These are phyloP conservation scores for Rynchops niger DNA, from an alignment of 2,113 vertebrate species.

Conservation along the genomic window DNA sequence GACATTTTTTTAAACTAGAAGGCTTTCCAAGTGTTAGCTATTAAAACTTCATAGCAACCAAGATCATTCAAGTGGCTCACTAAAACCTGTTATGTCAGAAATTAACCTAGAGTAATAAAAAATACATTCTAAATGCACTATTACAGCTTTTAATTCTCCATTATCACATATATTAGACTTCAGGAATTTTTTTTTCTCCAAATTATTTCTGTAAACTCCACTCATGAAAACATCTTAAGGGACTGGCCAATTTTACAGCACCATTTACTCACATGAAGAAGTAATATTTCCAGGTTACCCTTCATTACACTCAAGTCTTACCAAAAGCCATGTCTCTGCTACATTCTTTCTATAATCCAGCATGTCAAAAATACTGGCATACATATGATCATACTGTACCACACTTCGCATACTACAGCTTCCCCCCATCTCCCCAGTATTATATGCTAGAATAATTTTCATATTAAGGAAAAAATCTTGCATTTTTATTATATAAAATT, in stretches of 20 bases:
- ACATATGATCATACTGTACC: not conserved
- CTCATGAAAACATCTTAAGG: slow-evolving; percentile 3
- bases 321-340: not conserved
- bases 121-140: slow-evolving; percentile 29
- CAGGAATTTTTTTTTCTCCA: slow-evolving; percentile 1
- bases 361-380: not conserved
- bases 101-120: slow-evolving; percentile 39
- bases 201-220: slow-evolving; percentile 7
- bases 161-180: slow-evolving; percentile 40
- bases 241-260: not conserved
- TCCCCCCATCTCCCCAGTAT: rapidly evolving
- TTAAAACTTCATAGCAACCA: slow-evolving; percentile 62
- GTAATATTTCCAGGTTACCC: not conserved
- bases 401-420: not conserved
- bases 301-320: not conserved
- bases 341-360: not conserved
- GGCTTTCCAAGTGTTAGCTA: slow-evolving; percentile 40
- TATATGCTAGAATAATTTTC: not conserved
- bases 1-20: slow-evolving; percentile 20
- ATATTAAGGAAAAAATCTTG: not conserved
- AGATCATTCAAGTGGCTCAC: slow-evolving; percentile 39
- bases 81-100: slow-evolving; percentile 52
- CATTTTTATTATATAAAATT: not conserved
- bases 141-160: slow-evolving; percentile 31
- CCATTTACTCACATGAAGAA: slow-evolving; percentile 21